A percentile compares a stretch with the other conserved stretches of the same genome.
Evolutionary conservation across 2,113 vertebrate species (phyloP).

Genomic region (Psittacula cyanocephala): DNA sequence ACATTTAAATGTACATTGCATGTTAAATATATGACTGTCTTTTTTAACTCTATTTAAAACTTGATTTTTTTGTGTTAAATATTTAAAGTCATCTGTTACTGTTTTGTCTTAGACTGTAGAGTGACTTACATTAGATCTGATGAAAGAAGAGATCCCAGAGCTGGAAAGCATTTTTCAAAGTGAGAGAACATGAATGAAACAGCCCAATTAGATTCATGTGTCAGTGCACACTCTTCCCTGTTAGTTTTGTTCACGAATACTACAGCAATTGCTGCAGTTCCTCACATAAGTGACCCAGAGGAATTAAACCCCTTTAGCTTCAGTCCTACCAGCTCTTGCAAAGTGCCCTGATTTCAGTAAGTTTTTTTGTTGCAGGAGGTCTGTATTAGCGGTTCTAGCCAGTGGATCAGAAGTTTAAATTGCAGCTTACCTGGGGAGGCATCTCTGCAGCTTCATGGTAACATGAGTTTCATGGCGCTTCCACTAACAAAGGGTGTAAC

Average conservation of each 20-base stretch:
- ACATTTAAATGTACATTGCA: neutral
- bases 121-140: neutral
- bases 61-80: neutral
- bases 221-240: neutral
- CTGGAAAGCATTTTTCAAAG: neutral
- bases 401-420: neutral
- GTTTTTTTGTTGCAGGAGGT: neutral
- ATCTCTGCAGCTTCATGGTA: neutral
- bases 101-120: neutral
- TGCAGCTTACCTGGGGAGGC: neutral
- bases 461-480: rapidly evolving
- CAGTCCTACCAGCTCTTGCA: neutral
- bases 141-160: neutral
- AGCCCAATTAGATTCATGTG: neutral
- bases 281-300: neutral
- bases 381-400: neutral
- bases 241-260: neutral
- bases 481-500: neutral
- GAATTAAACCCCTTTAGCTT: neutral
- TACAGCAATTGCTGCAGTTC: neutral
- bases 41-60: neutral
- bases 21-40: neutral
- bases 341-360: neutral
- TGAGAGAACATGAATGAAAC: neutral
- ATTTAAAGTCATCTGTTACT: neutral